Conservation (phyloP, 2,888 invertebrate species). For the Microplitis manilae region DNA sequence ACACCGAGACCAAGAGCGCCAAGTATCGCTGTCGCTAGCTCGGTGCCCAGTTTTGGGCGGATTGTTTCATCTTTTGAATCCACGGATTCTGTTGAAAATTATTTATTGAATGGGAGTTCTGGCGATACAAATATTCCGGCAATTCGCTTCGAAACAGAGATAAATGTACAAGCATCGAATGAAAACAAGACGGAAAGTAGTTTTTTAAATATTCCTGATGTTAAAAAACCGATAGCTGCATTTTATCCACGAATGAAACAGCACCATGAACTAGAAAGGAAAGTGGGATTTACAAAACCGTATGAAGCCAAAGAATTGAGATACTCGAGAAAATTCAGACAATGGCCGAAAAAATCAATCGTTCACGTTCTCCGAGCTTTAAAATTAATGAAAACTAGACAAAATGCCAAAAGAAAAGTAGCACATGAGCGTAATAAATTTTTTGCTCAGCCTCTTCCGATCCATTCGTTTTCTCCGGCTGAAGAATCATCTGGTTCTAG, state of each 20-base stretch:
- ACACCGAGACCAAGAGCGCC: constrained; percentile 53
- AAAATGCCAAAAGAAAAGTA: not conserved
- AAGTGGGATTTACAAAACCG: not conserved
- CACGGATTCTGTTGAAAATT: constrained; percentile 44
- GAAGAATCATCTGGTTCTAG: constrained; percentile 42
- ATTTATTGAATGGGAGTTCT: constrained; percentile 5
- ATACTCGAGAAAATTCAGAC: not conserved
- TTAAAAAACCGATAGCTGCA: constrained; percentile 16
- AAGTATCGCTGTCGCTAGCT: constrained; percentile 56
- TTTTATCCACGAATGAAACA: constrained; percentile 36
- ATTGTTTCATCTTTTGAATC: constrained; percentile 51
- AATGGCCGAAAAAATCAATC: constrained; percentile 45
- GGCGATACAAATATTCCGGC: not conserved
- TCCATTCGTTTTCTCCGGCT: constrained; percentile 38
- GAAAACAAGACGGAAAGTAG: not conserved
- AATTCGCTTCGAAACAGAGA: not conserved
- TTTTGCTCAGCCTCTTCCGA: constrained; percentile 20
- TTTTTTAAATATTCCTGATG: constrained; percentile 39
- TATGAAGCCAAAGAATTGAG: not conserved
- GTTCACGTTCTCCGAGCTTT: constrained; percentile 44
- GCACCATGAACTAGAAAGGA: constrained; percentile 5
- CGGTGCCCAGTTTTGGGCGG: constrained; percentile 56
- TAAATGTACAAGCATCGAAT: constrained; percentile 18
- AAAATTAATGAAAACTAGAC: constrained; percentile 42
- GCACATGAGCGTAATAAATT: not conserved